These are phyloP conservation scores for Hemithea aestivaria DNA, from an alignment of 2,888 invertebrate genomes.

Conservation along the genomic window DNA sequence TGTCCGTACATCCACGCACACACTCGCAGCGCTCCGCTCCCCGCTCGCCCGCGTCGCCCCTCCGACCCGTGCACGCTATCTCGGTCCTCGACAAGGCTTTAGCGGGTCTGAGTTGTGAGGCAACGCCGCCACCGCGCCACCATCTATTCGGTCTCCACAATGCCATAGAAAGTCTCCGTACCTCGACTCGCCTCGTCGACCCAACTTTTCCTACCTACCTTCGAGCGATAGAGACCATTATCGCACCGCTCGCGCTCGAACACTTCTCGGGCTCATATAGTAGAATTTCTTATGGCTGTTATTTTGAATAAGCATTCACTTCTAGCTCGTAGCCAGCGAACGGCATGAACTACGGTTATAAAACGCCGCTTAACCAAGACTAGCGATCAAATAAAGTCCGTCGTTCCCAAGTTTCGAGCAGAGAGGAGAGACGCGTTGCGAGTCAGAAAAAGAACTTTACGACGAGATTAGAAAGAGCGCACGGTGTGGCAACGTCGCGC, in stretches of 20 bases:
- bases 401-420: constrained; percentile 74
- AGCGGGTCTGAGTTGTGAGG: constrained; percentile 58
- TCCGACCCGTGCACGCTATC: constrained; percentile 45
- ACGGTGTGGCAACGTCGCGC: constrained; percentile 72
- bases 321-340: constrained; percentile 43
- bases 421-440: constrained; percentile 73
- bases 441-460: constrained; percentile 80
- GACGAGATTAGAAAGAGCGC: constrained; percentile 79
- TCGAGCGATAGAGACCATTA: constrained; percentile 55
- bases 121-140: constrained; percentile 73
- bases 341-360: constrained; percentile 54
- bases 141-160: constrained; percentile 74
- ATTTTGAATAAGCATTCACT: constrained; percentile 67
- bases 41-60: constrained; percentile 35
- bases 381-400: constrained; percentile 71
- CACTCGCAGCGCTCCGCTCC: constrained; percentile 30
- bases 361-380: constrained; percentile 67
- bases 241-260: constrained; percentile 43
- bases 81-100: constrained; percentile 54
- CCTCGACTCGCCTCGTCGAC: constrained; percentile 70
- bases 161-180: constrained; percentile 77
- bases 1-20: constrained; percentile 53
- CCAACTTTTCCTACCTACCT: constrained; percentile 74
- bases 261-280: constrained; percentile 42
- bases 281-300: constrained; percentile 58